Base-by-base conservation (phyloP, 2,113 vertebrate genomes). In the Plestiodon gilberti region DNA sequence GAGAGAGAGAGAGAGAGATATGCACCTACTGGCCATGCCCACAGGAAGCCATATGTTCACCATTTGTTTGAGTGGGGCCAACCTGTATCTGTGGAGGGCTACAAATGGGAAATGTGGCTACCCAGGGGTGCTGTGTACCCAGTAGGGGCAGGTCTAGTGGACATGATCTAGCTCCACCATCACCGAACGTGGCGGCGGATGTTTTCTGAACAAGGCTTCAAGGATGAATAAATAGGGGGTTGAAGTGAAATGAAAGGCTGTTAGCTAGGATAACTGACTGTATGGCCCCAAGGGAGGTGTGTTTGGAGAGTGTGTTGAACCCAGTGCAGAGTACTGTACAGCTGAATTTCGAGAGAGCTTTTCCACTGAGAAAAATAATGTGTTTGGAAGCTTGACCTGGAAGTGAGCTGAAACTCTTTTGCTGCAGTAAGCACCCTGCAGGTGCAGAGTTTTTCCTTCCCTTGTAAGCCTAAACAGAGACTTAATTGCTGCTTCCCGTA, bases 401-500 rank as follows among this genome's bases (percentile, higher is more conserved):
- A 48, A 82, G 89, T 89, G 92, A 94, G 79, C 87, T 94, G 0
- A 80, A 86, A 89, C 87, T 65, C 80, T 89, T 86, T 1, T 70
- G 88, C 80, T 88, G 81, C 4, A 11, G 69, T 92, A 81, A 94
- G 87, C 0, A 2, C 88, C 82, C 69, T 89, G 90, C 95, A 96
- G 93, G 91, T 95, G 93, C 91, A 86, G 89, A 94, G 87, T 88
- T 81, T 87, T 90, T 85, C 90, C 89, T 95, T 90, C 91, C 88
- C 90, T 92, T 88, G 55, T 88, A 93, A 94, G 91, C 90, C 91
- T 91, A 93, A 95, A 93, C 76, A 89, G 92, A 91, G 88, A 91
- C 92, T 94, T 97, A 96, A 96, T 95, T 96, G 94, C 94, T 95
- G 89, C 85, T 95, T 89, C 94, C 95, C 89, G 90, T 83, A 95